Evolutionary conservation across 2,888 invertebrate species (phyloP).

Genomic region (Mamestra brassicae): DNA sequence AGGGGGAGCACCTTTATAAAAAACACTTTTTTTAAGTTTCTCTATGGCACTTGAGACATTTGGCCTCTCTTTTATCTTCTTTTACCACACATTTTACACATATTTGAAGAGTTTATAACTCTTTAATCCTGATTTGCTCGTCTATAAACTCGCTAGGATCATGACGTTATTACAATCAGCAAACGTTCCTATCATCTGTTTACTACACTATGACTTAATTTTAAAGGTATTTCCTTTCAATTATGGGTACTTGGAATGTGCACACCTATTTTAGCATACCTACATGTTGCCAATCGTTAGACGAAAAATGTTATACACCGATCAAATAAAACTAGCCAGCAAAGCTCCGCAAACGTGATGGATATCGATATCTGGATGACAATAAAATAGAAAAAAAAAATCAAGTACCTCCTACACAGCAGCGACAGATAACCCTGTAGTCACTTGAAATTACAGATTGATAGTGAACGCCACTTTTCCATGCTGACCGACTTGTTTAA

Average conservation of each 20-base stretch:
- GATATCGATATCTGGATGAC: too few relatives aligned
- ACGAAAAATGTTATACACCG: background rate
- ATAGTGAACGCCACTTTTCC: too few relatives aligned
- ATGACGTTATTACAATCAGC: constrained; percentile 7
- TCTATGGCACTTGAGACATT: background rate
- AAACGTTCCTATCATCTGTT: constrained; percentile 22
- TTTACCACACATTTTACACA: constrained; percentile 3
- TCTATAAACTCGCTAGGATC: background rate
- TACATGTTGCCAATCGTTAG: background rate
- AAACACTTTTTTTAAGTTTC: background rate
- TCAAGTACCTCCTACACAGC: too few relatives aligned
- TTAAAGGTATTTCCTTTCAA: constrained; percentile 22
- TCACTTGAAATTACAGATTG: too few relatives aligned
- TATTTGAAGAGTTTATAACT: constrained; percentile 27
- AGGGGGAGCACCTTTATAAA: background rate
- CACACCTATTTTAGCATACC: background rate
- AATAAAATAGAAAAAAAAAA: too few relatives aligned
- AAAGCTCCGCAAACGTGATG: too few relatives aligned
- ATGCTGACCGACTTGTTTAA: too few relatives aligned
- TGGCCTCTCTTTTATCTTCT: constrained; percentile 14
- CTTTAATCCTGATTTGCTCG: constrained; percentile 13
- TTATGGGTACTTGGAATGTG: constrained; percentile 1
- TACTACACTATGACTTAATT: background rate
- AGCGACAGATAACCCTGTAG: too few relatives aligned
- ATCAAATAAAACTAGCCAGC: too few relatives aligned